Evolutionary conservation across 2,113 vertebrate genomes (phyloP).

Genomic region (Hyla sarda): DNA sequence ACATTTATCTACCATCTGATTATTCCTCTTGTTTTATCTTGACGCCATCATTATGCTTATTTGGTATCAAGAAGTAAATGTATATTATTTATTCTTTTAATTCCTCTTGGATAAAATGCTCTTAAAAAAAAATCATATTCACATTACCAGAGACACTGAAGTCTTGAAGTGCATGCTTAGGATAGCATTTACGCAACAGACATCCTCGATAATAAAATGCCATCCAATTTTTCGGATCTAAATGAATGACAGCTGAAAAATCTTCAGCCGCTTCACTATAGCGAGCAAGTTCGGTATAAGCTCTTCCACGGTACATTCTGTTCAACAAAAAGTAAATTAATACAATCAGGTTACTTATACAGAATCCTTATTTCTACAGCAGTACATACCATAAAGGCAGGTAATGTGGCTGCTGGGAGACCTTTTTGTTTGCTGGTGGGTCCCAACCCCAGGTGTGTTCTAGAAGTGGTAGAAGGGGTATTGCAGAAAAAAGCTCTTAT

Average conservation of each 20-base stretch:
- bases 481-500: too few relatives aligned
- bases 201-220: constrained; percentile 78
- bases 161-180: constrained; percentile 73
- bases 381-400: background rate
- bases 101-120: background rate
- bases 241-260: constrained; percentile 71
- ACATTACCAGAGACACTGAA: constrained; percentile 78
- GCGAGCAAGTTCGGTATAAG: constrained; percentile 67
- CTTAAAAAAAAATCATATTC: background rate
- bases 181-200: constrained; percentile 69
- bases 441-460: too few relatives aligned
- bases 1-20: background rate
- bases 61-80: background rate
- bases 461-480: too few relatives aligned
- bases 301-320: constrained; percentile 76
- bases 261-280: constrained; percentile 72
- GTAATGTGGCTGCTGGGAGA: too few relatives aligned
- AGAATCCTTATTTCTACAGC: background rate
- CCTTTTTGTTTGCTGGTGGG: too few relatives aligned
- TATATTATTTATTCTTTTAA: background rate
- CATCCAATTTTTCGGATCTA: constrained; percentile 76
- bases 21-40: background rate
- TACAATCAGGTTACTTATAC: background rate
- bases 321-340: constrained; percentile 23
- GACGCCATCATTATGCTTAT: background rate